These are phyloP conservation scores for Clarias gariepinus DNA, from an alignment of 2,113 vertebrate genomes.

Conservation along the genomic window DNA sequence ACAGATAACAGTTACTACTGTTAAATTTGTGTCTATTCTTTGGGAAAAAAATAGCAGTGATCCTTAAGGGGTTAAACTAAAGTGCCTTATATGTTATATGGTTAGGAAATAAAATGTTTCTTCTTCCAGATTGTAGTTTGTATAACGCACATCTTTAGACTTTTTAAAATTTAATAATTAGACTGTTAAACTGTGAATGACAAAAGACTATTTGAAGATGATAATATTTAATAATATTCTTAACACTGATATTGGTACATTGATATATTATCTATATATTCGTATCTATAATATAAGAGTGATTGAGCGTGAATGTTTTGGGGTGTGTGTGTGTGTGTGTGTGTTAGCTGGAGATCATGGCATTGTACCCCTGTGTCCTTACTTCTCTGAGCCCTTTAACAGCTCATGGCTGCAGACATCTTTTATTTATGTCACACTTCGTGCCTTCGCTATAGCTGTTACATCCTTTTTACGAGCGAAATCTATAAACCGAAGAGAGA, in stretches of 20 bases:
- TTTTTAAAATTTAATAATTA: slow-evolving; percentile 14
- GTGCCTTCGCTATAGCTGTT: background rate
- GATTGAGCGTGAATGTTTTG: slow-evolving; percentile 17
- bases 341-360: background rate
- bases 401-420: background rate
- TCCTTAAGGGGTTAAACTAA: background rate
- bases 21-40: too few relatives aligned
- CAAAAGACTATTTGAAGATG: slow-evolving; percentile 37
- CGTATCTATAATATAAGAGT: background rate
- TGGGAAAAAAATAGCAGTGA: too few relatives aligned
- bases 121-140: slow-evolving; percentile 5
- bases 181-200: slow-evolving; percentile 46
- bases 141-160: background rate
- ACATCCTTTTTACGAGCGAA: background rate
- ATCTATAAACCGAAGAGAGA: background rate
- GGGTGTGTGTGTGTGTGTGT: slow-evolving; percentile 12
- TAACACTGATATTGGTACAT: background rate
- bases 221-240: slow-evolving; percentile 6
- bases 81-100: slow-evolving; percentile 1
- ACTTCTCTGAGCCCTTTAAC: background rate
- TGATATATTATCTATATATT: background rate
- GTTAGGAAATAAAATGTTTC: background rate
- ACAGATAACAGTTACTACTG: too few relatives aligned
- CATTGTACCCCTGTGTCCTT: background rate
- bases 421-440: background rate